These are phyloP conservation scores for Lycaon pictus DNA, from an alignment of 2,113 vertebrate genomes.

Conservation along the genomic window DNA sequence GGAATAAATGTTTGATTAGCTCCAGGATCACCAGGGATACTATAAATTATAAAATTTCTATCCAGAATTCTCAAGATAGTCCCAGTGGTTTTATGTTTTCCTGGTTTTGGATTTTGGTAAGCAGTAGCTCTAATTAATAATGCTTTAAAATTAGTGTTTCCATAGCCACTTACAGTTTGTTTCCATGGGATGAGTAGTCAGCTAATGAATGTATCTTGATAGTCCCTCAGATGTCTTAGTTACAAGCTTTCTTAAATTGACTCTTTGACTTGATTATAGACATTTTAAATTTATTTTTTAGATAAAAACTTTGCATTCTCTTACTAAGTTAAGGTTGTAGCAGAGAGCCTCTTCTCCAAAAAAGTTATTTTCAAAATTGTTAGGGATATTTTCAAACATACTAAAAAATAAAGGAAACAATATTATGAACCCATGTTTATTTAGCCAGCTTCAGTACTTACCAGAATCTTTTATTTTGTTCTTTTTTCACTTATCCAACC, in stretches of 20 bases:
- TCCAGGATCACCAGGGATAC: conserved; percentile 50
- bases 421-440: neutral
- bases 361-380: neutral
- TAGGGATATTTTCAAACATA: neutral
- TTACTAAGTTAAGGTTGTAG: neutral
- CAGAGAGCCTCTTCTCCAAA: conserved; percentile 2
- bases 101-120: neutral
- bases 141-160: neutral
- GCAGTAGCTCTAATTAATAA: neutral
- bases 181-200: neutral
- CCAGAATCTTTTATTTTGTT: neutral
- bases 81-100: neutral
- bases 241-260: neutral
- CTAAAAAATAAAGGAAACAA: neutral
- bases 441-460: neutral
- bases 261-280: conserved; percentile 24
- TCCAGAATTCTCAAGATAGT: neutral
- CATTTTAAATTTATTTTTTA: neutral
- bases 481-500: neutral
- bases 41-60: neutral
- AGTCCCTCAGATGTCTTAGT: neutral
- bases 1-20: conserved; percentile 39
- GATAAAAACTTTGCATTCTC: neutral
- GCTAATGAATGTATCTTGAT: neutral
- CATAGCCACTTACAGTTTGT: neutral